Evolutionary conservation across 2,888 invertebrate species (phyloP).

Genomic region (Parnassius orleans): DNA sequence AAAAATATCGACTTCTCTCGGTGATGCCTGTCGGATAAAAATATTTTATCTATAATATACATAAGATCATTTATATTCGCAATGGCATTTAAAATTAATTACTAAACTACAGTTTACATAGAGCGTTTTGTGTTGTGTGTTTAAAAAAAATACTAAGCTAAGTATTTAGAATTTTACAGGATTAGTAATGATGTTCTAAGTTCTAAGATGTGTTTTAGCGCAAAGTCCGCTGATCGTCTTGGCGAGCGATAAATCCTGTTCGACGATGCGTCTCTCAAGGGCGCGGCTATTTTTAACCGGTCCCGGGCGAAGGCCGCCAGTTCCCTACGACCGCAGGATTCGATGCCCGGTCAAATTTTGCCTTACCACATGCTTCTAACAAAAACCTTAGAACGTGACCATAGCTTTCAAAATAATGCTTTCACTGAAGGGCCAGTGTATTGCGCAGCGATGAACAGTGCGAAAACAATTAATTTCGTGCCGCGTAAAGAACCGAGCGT

Average conservation of each 20-base stretch:
- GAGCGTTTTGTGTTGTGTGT: no score
- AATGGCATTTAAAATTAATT: no score
- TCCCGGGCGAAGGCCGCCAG: slow-evolving; percentile 60
- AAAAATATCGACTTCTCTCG: no score
- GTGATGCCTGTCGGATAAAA: no score
- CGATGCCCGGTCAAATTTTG: slow-evolving; percentile 44
- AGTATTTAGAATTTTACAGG: slow-evolving; percentile 3
- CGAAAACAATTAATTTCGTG: slow-evolving; percentile 9
- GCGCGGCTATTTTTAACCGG: slow-evolving; percentile 71
- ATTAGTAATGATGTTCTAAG: neutral
- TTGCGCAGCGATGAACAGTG: slow-evolving; percentile 12
- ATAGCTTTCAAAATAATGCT: slow-evolving; percentile 15
- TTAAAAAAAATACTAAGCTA: no score
- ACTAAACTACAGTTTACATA: no score
- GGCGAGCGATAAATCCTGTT: slow-evolving; percentile 70
- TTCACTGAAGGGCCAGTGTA: neutral
- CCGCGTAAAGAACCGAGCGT: neutral
- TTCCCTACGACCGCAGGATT: slow-evolving; percentile 48
- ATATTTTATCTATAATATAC: no score
- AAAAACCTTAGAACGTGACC: slow-evolving; percentile 12
- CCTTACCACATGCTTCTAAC: slow-evolving; percentile 28
- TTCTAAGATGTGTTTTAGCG: slow-evolving; percentile 6
- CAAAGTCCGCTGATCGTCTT: slow-evolving; percentile 28
- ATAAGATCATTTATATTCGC: no score
- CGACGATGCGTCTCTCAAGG: slow-evolving; percentile 64